Base-by-base conservation (phyloP, 2,797 vertebrate species). In the Channa striata region DNA sequence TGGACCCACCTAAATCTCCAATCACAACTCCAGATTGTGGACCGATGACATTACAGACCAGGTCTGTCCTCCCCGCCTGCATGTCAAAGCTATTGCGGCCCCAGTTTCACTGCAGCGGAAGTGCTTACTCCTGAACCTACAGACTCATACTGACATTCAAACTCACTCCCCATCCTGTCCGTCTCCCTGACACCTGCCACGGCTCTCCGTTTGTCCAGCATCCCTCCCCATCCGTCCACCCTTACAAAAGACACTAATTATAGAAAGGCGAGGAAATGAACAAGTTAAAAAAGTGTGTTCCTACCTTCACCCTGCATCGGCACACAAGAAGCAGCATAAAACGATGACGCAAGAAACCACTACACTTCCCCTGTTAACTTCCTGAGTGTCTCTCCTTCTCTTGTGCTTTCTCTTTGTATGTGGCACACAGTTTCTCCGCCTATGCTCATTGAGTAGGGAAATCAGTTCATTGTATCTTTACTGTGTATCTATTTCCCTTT, bases 331-430 rank as follows among this genome's bases (percentile, higher is more conserved):
- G 86, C 85, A 91, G 87, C 85, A 90, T 72, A 91, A 77, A 89
- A 78, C 33, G 71, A 84, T 95, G 94, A 95, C 92, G 93, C 93
- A 94, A 95, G 89, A 93, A 94, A 94, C 94, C 94, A 87, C 94
- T 62, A 89, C 92, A 95, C 94, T 93, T 93, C 93, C 93, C 91
- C 90, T 93, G 88, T 83, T 81, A 59, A 95, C 94, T 95, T 95
- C 94, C 94, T 95, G 94, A 91, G 92, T 92, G 79, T 74, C 51
- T 78, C 71, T 88, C 72, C 77, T 77, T 81, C 80, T 87, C 64
- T 75, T 67, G 77, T 40, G 81, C 78, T 83, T 86, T 86, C 79
- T 81, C 78, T 88, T 54, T 73, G 74, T 48, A 64, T 44, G 79
- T 58, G 51, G 66, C 75, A 44, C 21, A 47, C 51, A 59, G 81